phyloP scores from a whole-genome alignment of 2,113 vertebrate species.

The Pelmatolapia mariae region DNA sequence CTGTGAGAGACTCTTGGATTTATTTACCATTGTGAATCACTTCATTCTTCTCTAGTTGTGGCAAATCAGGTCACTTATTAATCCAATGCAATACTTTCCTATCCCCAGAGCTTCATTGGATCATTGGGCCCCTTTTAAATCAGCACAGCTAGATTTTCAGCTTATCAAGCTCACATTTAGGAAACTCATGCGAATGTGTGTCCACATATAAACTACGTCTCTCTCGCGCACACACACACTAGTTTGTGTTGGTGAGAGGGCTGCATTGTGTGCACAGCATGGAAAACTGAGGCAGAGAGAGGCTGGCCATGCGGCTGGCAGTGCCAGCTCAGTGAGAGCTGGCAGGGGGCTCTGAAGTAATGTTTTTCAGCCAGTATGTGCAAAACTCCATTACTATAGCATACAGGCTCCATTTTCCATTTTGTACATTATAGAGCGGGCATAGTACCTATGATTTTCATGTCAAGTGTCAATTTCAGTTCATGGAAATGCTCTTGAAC shows the following conservation, averaged over 20 bases:
- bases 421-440: neutral
- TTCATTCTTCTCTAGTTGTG: neutral
- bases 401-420: neutral
- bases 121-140: neutral
- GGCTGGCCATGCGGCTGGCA: slow-evolving; percentile 35
- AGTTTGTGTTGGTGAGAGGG: slow-evolving; percentile 21
- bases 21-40: neutral
- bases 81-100: neutral
- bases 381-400: neutral
- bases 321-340: slow-evolving; percentile 27
- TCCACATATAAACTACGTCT: neutral
- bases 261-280: slow-evolving; percentile 52
- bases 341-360: slow-evolving; percentile 19
- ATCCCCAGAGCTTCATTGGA: neutral
- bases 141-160: neutral
- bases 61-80: neutral
- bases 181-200: neutral
- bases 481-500: neutral
- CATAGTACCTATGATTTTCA: neutral
- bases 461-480: neutral
- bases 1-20: neutral
- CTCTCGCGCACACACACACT: neutral
- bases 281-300: slow-evolving; percentile 18
- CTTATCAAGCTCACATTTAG: neutral
- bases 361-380: slow-evolving; percentile 7